A percentile compares a stretch with the other conserved stretches of the same genome.
Conservation (phyloP, 2,797 vertebrate species). For the Sebastes iracundus region DNA sequence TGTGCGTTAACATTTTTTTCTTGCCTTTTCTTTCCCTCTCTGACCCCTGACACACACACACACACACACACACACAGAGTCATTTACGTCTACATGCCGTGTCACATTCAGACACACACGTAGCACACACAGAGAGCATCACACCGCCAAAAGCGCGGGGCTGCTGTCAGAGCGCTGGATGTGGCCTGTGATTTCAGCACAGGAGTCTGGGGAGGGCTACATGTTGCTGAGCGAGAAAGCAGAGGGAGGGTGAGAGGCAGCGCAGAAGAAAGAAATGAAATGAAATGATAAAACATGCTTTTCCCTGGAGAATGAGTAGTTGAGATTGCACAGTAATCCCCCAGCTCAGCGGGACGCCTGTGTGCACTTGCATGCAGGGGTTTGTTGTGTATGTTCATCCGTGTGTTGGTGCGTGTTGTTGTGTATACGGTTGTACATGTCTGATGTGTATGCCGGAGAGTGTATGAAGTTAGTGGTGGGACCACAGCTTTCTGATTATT, state of each 20-base stretch:
- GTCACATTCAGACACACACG: conserved; percentile 29
- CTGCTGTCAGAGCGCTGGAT: conserved; percentile 72
- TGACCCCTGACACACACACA: not conserved
- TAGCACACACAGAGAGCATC: conserved; percentile 8
- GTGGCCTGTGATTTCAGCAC: conserved; percentile 76
- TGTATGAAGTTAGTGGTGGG: conserved; percentile 44
- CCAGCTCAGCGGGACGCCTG: conserved; percentile 67
- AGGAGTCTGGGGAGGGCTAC: conserved; percentile 76
- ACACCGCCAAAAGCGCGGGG: conserved; percentile 32
- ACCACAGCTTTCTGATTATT: conserved; percentile 62
- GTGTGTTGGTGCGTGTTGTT: conserved; percentile 28
- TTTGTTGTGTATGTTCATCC: conserved; percentile 48
- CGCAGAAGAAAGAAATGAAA: conserved; percentile 72
- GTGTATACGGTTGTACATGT: conserved; percentile 15
- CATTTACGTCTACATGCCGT: not conserved
- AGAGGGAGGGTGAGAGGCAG: conserved; percentile 43
- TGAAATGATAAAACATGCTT: conserved; percentile 83
- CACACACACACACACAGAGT: not conserved
- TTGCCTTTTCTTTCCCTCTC: not conserved
- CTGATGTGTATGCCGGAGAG: conserved; percentile 28
- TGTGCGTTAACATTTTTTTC: not conserved
- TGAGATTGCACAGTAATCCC: conserved; percentile 84
- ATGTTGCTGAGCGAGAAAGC: conserved; percentile 75
- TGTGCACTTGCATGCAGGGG: conserved; percentile 47
- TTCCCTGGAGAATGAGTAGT: conserved; percentile 72